Base-by-base conservation (phyloP, 64 coral and sea anemone genomes). In the Pocillopora damicornis region DNA sequence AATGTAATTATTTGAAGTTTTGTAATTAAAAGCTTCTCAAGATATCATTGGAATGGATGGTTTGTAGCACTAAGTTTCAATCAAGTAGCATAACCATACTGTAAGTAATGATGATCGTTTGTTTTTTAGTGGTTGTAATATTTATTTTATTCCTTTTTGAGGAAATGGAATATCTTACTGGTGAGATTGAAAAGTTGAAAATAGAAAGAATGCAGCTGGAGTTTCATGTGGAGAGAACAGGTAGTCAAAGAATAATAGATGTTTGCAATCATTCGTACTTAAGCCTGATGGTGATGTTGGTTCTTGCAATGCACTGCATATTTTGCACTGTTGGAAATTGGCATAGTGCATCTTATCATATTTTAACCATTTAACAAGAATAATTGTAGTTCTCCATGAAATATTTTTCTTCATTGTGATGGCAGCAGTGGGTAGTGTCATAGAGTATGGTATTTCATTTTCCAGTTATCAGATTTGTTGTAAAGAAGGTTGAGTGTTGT, bases 171-270 rank as follows among this genome's bases (percentile, higher is more conserved):
- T 78, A 86, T 20, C 76, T 99, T n/a, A 85, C 92, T 57, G 76
- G 75, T 25, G 97, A 99, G 80, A 92, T 99, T 77, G 85, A 88
- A 10, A 80, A 58, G 45, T 86, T 99, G 60, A 99, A 89, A 61
- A 95, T 75, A 75, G 90, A 99, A 66, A 90, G 90, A 79, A 80
- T 88, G 36, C 93, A 99, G 56, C 90, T 99, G 59, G 97, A 99
- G 66, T 94, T 90, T 73, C 93, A 94, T 57, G 95, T 99, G 22
- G 97, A 99, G 81, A 92, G 97, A 85, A 94, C 97, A 90, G 97
- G 97, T 99, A 86, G 22, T 75, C 1, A 36, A 16, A 42, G 2
- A 25, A 18, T 72, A 14, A 4, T 16, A 7, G 5, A 51, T 30
- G 20, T 22, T 75, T 26, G 5, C 5, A 15, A 17, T 81, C 0